Evolutionary conservation across 1,140 invertebrate genomes (phyloP).

Genomic region (Phthorimaea operculella): DNA sequence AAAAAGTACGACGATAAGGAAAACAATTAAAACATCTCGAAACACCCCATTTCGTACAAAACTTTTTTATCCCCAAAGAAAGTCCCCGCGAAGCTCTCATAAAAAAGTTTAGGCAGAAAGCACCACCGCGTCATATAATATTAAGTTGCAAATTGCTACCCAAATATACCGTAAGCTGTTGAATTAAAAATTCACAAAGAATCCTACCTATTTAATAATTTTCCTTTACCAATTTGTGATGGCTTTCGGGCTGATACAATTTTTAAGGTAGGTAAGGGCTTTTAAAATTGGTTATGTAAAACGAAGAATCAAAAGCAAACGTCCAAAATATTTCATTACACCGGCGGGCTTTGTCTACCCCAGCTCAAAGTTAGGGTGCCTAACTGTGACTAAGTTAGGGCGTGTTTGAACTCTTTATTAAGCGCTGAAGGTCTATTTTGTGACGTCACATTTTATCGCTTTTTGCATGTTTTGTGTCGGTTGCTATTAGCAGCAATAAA

Average conservation of each 20-base stretch:
- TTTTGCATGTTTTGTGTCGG: not conserved
- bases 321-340: constrained; percentile 4
- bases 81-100: not conserved
- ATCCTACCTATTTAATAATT: not conserved
- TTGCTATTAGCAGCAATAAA: not conserved
- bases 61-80: not conserved
- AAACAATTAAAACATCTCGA: constrained; percentile 3
- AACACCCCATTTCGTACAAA: not conserved
- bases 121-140: not conserved
- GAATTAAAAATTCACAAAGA: constrained; percentile 4
- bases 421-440: not conserved
- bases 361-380: not conserved
- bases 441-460: not conserved
- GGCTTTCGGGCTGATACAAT: not conserved
- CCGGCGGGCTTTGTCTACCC: not conserved
- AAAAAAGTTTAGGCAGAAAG: not conserved
- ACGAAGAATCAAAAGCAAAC: not conserved
- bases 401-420: not conserved
- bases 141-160: constrained; percentile 5
- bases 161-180: constrained; percentile 2
- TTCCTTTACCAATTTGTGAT: not conserved
- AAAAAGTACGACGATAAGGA: not conserved
- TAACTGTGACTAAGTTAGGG: not conserved
- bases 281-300: no score
- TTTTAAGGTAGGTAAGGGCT: no score